phyloP scores from a whole-genome alignment of 1,140 invertebrate genomes.

The Apis florea region DNA sequence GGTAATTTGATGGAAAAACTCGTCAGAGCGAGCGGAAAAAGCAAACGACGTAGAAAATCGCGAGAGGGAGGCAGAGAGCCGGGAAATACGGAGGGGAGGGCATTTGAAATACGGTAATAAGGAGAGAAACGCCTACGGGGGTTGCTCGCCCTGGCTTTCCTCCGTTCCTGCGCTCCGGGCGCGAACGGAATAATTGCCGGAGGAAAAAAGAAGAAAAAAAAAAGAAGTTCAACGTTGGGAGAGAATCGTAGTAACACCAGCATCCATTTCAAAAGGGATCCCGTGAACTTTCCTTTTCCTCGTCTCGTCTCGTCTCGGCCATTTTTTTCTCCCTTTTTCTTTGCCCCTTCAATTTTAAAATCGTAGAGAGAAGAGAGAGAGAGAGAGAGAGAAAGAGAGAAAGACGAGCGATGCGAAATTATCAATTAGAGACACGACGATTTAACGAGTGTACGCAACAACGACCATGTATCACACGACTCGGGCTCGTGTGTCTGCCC shows the following conservation, averaged over 20 bases:
- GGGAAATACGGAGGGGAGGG: constrained; percentile 5
- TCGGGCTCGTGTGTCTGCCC: not conserved
- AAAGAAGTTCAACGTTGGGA: not conserved
- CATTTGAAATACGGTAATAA: constrained; percentile 10
- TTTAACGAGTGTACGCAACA: not conserved
- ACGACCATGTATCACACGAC: not conserved
- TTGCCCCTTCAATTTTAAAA: not conserved
- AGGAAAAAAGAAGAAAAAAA: too few relatives aligned
- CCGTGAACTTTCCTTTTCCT: not conserved
- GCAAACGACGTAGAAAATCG: constrained; percentile 25
- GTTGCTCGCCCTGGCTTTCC: not conserved
- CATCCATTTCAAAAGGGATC: not conserved
- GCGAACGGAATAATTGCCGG: constrained; percentile 4
- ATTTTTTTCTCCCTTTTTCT: too few relatives aligned
- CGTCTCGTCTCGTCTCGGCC: too few relatives aligned
- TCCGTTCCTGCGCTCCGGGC: not conserved
- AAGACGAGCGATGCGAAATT: not conserved
- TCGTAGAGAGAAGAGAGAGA: not conserved
- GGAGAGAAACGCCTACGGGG: not conserved
- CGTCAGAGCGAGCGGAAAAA: constrained; percentile 21
- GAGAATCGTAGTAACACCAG: not conserved
- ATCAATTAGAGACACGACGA: not conserved
- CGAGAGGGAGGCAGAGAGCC: not conserved
- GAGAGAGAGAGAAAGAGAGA: not conserved
- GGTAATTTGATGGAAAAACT: constrained; percentile 56